A percentile compares a stretch with the other conserved stretches of the same genome.
Conservation (phyloP, 2,888 invertebrate species). For the Pediacus dermestoides region DNA sequence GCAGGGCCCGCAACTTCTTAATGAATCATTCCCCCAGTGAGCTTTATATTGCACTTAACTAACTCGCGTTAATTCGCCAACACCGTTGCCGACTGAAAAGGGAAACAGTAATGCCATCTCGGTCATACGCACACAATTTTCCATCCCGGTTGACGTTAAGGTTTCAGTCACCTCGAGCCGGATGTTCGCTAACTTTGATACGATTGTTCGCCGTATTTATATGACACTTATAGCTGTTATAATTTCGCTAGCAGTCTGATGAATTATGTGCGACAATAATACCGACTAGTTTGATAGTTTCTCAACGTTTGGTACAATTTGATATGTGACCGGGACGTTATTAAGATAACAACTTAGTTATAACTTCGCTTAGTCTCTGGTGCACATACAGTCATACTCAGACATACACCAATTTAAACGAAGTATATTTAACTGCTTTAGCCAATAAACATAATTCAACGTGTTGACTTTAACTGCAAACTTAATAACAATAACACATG, state of each 20-base stretch:
- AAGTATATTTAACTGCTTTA: no score
- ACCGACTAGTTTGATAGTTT: conserved; percentile 15
- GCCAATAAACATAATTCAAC: no score
- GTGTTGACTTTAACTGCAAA: no score
- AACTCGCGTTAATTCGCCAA: conserved; percentile 37
- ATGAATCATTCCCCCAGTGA: conserved; percentile 39
- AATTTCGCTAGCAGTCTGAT: conserved; percentile 24
- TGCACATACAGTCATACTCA: no score
- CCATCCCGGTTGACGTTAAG: background rate
- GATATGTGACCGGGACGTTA: conserved; percentile 15
- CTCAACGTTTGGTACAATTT: conserved; percentile 5
- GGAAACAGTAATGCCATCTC: conserved; percentile 16
- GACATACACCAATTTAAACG: no score
- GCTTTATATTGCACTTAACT: conserved; percentile 39
- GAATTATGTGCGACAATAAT: conserved; percentile 24
- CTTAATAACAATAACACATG: no score
- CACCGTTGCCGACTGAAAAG: conserved; percentile 24
- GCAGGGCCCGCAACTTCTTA: conserved; percentile 35
- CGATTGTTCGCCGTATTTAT: conserved; percentile 35
- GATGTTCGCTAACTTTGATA: conserved; percentile 30
- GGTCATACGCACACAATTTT: conserved; percentile 6
- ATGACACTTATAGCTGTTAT: conserved; percentile 31
- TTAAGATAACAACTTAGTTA: conserved; percentile 14
- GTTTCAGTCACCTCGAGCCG: conserved; percentile 16
- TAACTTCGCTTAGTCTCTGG: no score